Percentiles rank a stretch among this genome's conserved stretches.
Evolutionary conservation across 2,113 vertebrate species (phyloP).

Genomic region (Perca flavescens): DNA sequence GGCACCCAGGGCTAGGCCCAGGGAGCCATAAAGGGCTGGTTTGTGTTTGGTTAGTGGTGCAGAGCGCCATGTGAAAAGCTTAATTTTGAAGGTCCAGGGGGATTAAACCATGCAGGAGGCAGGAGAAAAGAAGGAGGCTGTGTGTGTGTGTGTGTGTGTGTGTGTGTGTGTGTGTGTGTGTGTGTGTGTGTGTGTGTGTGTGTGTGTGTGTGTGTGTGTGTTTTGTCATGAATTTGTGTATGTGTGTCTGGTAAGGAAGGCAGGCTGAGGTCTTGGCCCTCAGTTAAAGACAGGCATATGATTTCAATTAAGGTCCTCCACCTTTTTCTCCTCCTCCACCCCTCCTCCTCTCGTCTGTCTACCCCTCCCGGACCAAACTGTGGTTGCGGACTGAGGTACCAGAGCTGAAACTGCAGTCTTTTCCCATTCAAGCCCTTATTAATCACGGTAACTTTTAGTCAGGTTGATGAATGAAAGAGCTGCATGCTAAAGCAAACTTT

Average conservation of each 20-base stretch:
- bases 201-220: constrained; percentile 12
- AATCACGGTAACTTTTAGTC: constrained; percentile 46
- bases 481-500: constrained; percentile 1
- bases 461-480: constrained; percentile 54
- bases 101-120: constrained; percentile 65
- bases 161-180: constrained; percentile 6
- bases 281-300: constrained; percentile 72
- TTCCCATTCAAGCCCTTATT: constrained; percentile 38
- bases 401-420: constrained; percentile 38
- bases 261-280: constrained; percentile 43
- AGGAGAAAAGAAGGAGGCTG: constrained; percentile 6
- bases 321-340: constrained; percentile 41
- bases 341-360: constrained; percentile 25
- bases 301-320: constrained; percentile 75
- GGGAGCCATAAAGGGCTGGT: constrained; percentile 62
- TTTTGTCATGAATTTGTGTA: constrained; percentile 39
- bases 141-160: constrained; percentile 3
- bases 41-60: constrained; percentile 79
- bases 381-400: constrained; percentile 29
- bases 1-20: constrained; percentile 38
- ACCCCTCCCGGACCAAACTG: constrained; percentile 24
- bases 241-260: constrained; percentile 32
- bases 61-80: constrained; percentile 74
- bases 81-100: constrained; percentile 72
- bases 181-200: constrained; percentile 3